Percentiles rank a stretch among this genome's conserved stretches.
Evolutionary conservation across 2,888 invertebrate genomes (phyloP).

Genomic region (Lasioglossum vierecki): DNA sequence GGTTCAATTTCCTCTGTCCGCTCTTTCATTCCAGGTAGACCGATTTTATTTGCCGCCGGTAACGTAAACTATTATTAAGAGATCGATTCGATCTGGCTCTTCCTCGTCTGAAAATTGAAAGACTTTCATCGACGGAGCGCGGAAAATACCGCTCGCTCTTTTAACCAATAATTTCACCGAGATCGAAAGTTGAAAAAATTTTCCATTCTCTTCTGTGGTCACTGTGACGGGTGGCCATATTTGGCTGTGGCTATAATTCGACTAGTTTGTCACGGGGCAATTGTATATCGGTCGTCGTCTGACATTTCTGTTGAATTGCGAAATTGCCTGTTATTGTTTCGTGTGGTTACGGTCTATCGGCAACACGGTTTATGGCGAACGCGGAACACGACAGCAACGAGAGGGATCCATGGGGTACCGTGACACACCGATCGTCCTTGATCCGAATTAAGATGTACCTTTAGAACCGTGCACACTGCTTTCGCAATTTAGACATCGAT

Average conservation of each 20-base stretch:
- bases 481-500: constrained; percentile 59
- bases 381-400: constrained; percentile 26
- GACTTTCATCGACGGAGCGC: neutral
- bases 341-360: constrained; percentile 43
- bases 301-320: constrained; percentile 59
- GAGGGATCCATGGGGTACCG: constrained; percentile 38
- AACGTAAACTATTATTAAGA: neutral
- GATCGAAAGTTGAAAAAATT: neutral
- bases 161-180: neutral
- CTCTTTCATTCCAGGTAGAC: neutral
- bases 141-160: neutral
- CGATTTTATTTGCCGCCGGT: neutral
- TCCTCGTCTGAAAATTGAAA: neutral
- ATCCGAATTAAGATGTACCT: constrained; percentile 66
- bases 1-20: neutral
- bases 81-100: neutral
- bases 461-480: neutral
- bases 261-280: constrained; percentile 51
- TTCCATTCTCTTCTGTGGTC: constrained; percentile 9
- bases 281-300: constrained; percentile 52
- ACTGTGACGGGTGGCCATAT: neutral
- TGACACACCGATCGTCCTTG: constrained; percentile 61
- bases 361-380: constrained; percentile 23
- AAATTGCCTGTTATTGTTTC: constrained; percentile 58
- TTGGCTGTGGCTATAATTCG: constrained; percentile 34